phyloP scores from a whole-genome alignment of 2,888 invertebrate genomes.

The Hoplodrina blanda region DNA sequence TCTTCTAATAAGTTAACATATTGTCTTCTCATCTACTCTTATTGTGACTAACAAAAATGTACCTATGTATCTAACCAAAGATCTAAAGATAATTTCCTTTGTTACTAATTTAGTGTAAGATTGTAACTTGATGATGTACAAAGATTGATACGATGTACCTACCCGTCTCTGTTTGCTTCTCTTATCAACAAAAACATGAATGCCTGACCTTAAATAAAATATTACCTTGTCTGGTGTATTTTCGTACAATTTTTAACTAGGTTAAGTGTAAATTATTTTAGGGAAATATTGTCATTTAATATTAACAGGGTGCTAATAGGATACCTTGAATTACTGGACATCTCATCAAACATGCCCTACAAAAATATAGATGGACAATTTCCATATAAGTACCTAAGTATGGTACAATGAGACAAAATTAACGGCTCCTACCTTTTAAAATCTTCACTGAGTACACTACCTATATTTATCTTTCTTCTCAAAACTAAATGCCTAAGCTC shows the following conservation, averaged over 20 bases:
- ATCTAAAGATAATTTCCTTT: conserved; percentile 23
- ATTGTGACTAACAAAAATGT: conserved; percentile 39
- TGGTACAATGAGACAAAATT: neutral
- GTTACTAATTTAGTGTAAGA: conserved; percentile 40
- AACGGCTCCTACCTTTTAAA: neutral
- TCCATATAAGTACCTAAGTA: neutral
- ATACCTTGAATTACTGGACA: conserved; percentile 24
- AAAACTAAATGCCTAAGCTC: conserved; percentile 17
- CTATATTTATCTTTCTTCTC: neutral
- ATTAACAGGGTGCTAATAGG: conserved; percentile 12
- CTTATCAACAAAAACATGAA: conserved; percentile 68
- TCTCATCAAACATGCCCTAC: neutral
- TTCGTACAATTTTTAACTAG: conserved; percentile 58
- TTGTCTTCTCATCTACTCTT: neutral
- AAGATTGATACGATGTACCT: conserved; percentile 66
- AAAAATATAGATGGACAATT: neutral
- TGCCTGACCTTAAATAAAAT: conserved; percentile 67
- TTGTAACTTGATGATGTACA: conserved; percentile 54
- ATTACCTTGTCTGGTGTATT: conserved; percentile 60
- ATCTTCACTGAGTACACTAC: neutral
- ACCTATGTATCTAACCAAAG: conserved; percentile 19
- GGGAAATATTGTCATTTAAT: conserved; percentile 42
- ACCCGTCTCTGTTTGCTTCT: conserved; percentile 58
- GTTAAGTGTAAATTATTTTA: conserved; percentile 52
- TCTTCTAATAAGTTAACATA: neutral